Evolutionary conservation across 92 coral and sea anemone genomes (phyloP).

Genomic region (Hydrozoanthus gracilis): DNA sequence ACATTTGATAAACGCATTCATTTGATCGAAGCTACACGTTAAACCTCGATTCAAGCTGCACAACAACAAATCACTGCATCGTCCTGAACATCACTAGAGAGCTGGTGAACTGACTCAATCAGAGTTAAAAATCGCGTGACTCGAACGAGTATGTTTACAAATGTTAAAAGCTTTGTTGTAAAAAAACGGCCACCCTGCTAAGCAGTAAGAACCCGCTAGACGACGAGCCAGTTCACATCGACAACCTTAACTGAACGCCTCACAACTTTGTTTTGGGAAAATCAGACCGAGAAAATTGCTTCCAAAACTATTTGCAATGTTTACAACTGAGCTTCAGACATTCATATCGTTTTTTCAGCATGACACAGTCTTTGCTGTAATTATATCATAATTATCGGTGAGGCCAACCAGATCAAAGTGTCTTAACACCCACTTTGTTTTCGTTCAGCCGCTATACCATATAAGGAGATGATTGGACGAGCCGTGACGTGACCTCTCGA

Average conservation of each 20-base stretch:
- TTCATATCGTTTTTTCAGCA: conserved; percentile 26
- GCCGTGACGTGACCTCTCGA: conserved; percentile 5
- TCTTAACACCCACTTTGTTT: background rate
- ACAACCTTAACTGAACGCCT: background rate
- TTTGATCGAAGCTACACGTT: too few relatives aligned
- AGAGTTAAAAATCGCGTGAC: background rate
- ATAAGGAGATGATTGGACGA: conserved; percentile 9
- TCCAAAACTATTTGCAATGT: conserved; percentile 6
- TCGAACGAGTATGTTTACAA: conserved; percentile 5
- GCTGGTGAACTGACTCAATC: too few relatives aligned
- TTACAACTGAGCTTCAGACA: background rate
- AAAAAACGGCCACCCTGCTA: background rate
- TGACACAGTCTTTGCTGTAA: conserved; percentile 9
- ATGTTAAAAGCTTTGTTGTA: background rate
- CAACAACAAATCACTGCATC: too few relatives aligned
- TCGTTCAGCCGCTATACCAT: background rate
- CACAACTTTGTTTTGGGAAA: background rate
- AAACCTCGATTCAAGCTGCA: too few relatives aligned
- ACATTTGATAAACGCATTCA: too few relatives aligned
- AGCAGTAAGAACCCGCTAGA: background rate
- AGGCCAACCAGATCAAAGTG: background rate
- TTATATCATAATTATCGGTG: background rate
- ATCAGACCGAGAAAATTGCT: background rate
- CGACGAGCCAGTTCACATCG: background rate
- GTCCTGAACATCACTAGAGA: too few relatives aligned